Conservation (phyloP, 1,140 invertebrate species). For the Gonioctena quinquepunctata region DNA sequence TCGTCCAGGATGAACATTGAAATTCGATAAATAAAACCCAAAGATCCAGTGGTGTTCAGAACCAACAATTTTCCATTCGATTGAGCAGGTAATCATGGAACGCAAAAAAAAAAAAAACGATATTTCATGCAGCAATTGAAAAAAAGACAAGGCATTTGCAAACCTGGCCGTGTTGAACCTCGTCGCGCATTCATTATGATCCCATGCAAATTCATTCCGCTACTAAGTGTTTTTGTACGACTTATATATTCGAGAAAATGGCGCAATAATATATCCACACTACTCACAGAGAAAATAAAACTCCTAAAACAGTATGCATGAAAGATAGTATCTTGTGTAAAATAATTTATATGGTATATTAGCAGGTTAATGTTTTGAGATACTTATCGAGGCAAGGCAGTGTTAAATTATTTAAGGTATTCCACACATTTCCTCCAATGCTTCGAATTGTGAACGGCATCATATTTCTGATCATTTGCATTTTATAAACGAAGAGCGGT, state of each 20-base stretch:
- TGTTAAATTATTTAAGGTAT: conserved; percentile 6
- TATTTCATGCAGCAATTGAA: no score
- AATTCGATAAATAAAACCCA: no score
- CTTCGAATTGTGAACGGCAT: not conserved
- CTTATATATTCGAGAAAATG: conserved; percentile 3
- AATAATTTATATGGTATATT: conserved; percentile 12
- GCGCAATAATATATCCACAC: conserved; percentile 1
- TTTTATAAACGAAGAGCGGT: not conserved
- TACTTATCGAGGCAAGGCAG: not conserved
- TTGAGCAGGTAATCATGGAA: no score
- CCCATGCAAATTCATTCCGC: not conserved
- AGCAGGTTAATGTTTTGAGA: conserved; percentile 6
- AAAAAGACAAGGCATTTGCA: no score
- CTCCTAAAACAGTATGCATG: not conserved
- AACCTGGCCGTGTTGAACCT: not conserved
- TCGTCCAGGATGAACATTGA: no score
- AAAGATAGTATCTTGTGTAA: conserved; percentile 6
- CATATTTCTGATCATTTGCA: not conserved
- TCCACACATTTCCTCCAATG: not conserved
- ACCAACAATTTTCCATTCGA: no score
- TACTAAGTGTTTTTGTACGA: not conserved
- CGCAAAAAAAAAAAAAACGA: no score
- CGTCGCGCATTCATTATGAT: not conserved
- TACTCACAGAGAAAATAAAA: not conserved
- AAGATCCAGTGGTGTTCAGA: no score